Percentiles rank a stretch among this genome's conserved stretches.
Conservation (phyloP, 2,113 vertebrate genomes). For the Forbesichthys papilliferus region DNA sequence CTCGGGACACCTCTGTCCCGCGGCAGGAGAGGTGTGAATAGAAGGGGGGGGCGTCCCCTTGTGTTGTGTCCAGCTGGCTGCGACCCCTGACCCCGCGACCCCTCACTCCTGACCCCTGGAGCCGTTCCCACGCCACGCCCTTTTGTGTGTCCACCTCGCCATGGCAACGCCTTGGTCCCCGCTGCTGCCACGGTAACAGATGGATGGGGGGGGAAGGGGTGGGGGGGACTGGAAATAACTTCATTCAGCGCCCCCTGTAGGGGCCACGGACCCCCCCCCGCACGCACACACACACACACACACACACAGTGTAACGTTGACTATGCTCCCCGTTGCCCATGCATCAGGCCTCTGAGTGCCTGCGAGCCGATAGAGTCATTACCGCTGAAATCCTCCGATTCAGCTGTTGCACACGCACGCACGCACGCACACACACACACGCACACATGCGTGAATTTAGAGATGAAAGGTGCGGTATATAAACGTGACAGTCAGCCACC, state of each 20-base stretch:
- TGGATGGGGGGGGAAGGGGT: constrained; percentile 63
- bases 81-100: constrained; percentile 75
- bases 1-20: constrained; percentile 49
- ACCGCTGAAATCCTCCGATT: constrained; percentile 60
- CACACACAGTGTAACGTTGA: not conserved
- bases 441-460: constrained; percentile 27
- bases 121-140: constrained; percentile 82
- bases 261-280: constrained; percentile 53
- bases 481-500: constrained; percentile 18
- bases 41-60: constrained; percentile 53
- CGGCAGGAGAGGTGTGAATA: constrained; percentile 12
- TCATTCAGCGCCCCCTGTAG: constrained; percentile 64
- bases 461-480: constrained; percentile 28
- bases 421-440: constrained; percentile 14
- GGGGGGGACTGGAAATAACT: constrained; percentile 71
- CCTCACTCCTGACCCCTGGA: constrained; percentile 80
- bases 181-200: constrained; percentile 82
- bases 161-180: constrained; percentile 76
- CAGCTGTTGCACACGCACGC: constrained; percentile 43
- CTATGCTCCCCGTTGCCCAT: no score
- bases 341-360: constrained; percentile 40
- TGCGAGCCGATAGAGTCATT: constrained; percentile 73
- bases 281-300: not conserved
- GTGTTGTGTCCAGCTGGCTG: constrained; percentile 82
- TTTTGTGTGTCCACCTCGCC: constrained; percentile 77